Evolutionary conservation across 2,113 vertebrate genomes (phyloP).

Genomic region (Marcusenius ussheri): DNA sequence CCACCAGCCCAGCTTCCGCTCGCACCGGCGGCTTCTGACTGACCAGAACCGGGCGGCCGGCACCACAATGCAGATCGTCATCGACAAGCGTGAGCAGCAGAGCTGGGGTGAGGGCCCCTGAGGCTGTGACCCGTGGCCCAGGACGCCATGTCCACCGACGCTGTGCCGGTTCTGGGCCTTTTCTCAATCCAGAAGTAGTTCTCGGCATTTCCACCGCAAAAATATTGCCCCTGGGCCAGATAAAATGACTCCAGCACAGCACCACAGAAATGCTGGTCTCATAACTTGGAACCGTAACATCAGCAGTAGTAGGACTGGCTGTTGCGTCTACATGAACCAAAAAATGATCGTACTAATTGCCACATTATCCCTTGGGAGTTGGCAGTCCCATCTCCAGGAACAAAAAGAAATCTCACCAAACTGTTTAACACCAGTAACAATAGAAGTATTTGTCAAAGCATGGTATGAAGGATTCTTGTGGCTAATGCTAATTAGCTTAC

Average conservation of each 20-base stretch:
- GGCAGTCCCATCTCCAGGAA: too few relatives aligned
- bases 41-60: conserved; percentile 65
- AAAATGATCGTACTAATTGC: background rate
- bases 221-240: background rate
- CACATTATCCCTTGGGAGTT: too few relatives aligned
- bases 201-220: background rate
- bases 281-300: background rate
- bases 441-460: background rate
- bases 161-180: background rate
- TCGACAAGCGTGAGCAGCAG: conserved; percentile 68
- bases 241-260: background rate
- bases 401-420: too few relatives aligned
- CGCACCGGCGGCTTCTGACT: conserved; percentile 52
- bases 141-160: background rate
- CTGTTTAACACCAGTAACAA: background rate
- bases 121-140: background rate
- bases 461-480: background rate
- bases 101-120: conserved; percentile 57
- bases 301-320: background rate
- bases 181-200: background rate
- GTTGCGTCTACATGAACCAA: background rate
- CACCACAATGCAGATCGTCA: conserved; percentile 69
- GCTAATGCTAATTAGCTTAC: background rate
- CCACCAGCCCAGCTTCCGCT: conserved; percentile 51
- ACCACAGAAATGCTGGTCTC: background rate